These are phyloP conservation scores for Tetraneura akinire DNA, from an alignment of 1,140 invertebrate genomes.

Conservation along the genomic window DNA sequence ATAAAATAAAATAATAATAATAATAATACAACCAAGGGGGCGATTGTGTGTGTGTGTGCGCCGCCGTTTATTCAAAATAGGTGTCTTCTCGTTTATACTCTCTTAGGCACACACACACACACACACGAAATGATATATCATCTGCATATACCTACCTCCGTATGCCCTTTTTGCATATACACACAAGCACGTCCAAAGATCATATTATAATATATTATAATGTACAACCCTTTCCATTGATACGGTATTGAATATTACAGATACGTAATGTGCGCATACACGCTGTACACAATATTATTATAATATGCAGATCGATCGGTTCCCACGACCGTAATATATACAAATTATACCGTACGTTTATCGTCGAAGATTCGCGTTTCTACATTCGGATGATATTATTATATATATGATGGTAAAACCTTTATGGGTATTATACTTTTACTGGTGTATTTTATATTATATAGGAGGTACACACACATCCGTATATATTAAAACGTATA, in stretches of 20 bases:
- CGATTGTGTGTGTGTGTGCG: conserved; percentile 44
- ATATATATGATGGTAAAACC: background rate
- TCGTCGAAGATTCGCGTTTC: background rate
- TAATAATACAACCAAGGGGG: conserved; percentile 45
- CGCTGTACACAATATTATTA: background rate
- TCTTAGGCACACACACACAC: background rate
- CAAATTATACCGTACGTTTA: too few relatives aligned
- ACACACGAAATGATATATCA: conserved; percentile 42
- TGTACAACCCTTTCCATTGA: conserved; percentile 42
- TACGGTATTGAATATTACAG: conserved; percentile 40
- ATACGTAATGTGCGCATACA: background rate
- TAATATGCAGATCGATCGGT: conserved; percentile 49
- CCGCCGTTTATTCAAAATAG: conserved; percentile 51
- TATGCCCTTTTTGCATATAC: conserved; percentile 48
- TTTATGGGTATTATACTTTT: too few relatives aligned
- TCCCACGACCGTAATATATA: conserved; percentile 32
- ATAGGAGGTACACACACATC: too few relatives aligned
- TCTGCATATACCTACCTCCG: conserved; percentile 46
- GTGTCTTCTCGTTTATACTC: conserved; percentile 24
- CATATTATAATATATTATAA: conserved; percentile 8
- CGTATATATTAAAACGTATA: too few relatives aligned
- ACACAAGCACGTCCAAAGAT: background rate
- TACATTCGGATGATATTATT: background rate
- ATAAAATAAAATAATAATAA: too few relatives aligned
- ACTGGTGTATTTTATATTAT: too few relatives aligned